Conservation (phyloP, 2,888 invertebrate genomes). For the Trissolcus japonicus region DNA sequence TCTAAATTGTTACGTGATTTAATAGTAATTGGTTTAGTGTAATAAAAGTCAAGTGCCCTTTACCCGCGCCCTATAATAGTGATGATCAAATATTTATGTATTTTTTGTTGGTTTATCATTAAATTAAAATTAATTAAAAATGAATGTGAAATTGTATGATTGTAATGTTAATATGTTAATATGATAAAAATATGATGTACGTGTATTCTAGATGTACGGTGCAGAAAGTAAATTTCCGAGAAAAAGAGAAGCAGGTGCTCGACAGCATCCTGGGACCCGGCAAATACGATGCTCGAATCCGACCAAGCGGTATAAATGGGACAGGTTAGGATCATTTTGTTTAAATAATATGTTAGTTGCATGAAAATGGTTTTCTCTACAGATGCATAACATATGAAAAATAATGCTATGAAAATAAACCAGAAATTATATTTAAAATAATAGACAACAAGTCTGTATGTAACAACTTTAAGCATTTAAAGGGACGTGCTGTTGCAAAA, state of each 20-base stretch:
- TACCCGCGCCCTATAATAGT: too few relatives aligned
- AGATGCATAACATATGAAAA: too few relatives aligned
- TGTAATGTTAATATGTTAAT: too few relatives aligned
- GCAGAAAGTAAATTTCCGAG: slow-evolving; percentile 92
- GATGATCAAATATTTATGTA: too few relatives aligned
- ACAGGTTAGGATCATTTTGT: slow-evolving; percentile 84
- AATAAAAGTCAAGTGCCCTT: too few relatives aligned
- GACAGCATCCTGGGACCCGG: slow-evolving; percentile 94
- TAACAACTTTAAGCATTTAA: not conserved
- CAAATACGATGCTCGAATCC: slow-evolving; percentile 93
- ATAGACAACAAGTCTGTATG: not conserved
- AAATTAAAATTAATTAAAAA: not conserved
- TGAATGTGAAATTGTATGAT: not conserved
- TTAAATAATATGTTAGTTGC: too few relatives aligned
- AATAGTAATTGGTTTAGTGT: too few relatives aligned
- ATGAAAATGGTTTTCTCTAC: too few relatives aligned
- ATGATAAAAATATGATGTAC: too few relatives aligned
- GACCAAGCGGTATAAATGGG: slow-evolving; percentile 95
- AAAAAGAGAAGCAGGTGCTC: slow-evolving; percentile 95
- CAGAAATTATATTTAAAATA: not conserved
- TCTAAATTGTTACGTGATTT: too few relatives aligned
- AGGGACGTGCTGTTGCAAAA: not conserved
- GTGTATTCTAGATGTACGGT: slow-evolving; percentile 82
- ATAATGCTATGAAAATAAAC: not conserved
- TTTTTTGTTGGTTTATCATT: not conserved